Conservation (phyloP, 2,113 vertebrate genomes). For the Connochaetes taurinus region DNA sequence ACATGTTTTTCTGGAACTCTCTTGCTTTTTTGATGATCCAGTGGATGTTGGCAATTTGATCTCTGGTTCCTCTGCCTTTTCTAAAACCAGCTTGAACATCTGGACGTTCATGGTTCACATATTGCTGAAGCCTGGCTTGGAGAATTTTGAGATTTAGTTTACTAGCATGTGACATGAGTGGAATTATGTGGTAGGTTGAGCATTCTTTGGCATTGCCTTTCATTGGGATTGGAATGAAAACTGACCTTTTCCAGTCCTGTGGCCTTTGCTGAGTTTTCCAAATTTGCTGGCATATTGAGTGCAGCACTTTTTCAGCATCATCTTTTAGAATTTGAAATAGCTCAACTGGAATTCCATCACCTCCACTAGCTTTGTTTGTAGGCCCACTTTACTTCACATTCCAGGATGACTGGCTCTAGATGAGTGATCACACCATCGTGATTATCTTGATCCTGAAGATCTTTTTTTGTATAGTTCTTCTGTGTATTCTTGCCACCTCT, state of each 20-base stretch:
- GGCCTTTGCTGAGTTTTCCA: neutral
- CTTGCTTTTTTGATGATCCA: neutral
- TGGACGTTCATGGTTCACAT: neutral
- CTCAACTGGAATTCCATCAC: neutral
- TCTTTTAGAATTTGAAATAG: neutral
- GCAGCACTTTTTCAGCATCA: neutral
- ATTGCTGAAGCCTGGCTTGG: neutral
- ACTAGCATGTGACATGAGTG: neutral
- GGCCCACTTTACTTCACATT: neutral
- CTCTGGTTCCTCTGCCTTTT: neutral
- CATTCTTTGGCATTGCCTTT: neutral
- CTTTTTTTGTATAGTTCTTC: neutral
- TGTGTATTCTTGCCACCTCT: neutral
- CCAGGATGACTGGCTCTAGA: neutral
- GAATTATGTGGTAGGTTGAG: fast-evolving
- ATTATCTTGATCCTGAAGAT: fast-evolving
- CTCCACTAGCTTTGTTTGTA: neutral
- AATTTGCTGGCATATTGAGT: neutral
- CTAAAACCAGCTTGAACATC: neutral
- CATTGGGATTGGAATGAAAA: neutral
- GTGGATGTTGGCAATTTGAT: fast-evolving
- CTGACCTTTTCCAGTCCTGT: neutral
- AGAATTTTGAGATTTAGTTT: neutral
- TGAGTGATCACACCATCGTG: neutral
- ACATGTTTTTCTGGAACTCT: neutral